Evolutionary conservation across 1,140 invertebrate genomes (phyloP).

Genomic region (Leguminivora glycinivorella): DNA sequence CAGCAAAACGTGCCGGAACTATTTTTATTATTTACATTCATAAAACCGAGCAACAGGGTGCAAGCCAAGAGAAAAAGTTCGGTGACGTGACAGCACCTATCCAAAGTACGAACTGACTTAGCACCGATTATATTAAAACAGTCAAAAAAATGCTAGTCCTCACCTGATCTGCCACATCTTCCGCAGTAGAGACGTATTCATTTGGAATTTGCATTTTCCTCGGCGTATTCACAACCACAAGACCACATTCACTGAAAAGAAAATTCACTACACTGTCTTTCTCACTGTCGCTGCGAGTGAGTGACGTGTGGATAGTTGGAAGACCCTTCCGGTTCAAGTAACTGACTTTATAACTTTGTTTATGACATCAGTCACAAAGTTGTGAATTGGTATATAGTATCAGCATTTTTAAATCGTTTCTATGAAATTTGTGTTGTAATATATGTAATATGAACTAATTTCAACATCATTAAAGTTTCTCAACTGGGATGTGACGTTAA

Average conservation of each 20-base stretch:
- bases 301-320: conserved; percentile 77
- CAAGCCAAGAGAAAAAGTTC: conserved; percentile 60
- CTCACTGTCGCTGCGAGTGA: conserved; percentile 56
- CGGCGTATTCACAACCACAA: conserved; percentile 59
- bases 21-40: conserved; percentile 39
- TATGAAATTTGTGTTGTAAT: conserved; percentile 11
- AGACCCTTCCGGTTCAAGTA: conserved; percentile 57
- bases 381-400: neutral
- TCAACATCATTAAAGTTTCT: neutral
- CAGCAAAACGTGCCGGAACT: conserved; percentile 26
- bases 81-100: conserved; percentile 75
- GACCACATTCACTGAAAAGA: conserved; percentile 48
- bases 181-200: conserved; percentile 93
- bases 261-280: conserved; percentile 60
- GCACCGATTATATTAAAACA: conserved; percentile 31
- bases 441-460: neutral
- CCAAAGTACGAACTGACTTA: conserved; percentile 55
- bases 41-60: conserved; percentile 38
- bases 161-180: conserved; percentile 97
- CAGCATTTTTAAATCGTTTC: neutral
- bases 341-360: conserved; percentile 5
- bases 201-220: conserved; percentile 89
- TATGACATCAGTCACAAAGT: neutral
- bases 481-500: neutral
- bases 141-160: conserved; percentile 34